Conservation (phyloP, 2,797 vertebrate species). For the Crotalus adamanteus region DNA sequence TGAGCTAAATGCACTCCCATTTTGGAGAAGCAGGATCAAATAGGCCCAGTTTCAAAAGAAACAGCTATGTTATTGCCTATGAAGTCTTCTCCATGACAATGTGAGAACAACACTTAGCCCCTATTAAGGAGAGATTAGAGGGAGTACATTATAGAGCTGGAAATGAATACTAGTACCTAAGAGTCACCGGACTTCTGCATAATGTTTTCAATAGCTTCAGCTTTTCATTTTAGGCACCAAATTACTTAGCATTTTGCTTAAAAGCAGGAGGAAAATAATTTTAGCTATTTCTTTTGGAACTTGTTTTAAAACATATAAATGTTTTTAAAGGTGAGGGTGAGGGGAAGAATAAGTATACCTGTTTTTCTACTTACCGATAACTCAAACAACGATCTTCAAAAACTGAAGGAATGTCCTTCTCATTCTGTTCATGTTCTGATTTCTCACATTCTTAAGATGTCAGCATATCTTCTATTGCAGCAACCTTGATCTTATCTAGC, state of each 20-base stretch:
- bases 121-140: neutral
- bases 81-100: neutral
- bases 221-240: neutral
- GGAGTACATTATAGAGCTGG: neutral
- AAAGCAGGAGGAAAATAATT: conserved; percentile 8
- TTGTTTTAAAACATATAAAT: conserved; percentile 26
- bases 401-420: conserved; percentile 11
- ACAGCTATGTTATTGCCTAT: neutral
- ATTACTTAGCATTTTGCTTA: conserved; percentile 22
- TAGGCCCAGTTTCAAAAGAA: neutral
- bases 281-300: conserved; percentile 33
- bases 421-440: conserved; percentile 28
- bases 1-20: neutral
- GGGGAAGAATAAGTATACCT: neutral
- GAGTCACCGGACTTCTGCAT: neutral
- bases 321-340: neutral
- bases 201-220: neutral
- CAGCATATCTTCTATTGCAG: conserved; percentile 47
- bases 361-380: neutral
- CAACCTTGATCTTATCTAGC: conserved; percentile 61
- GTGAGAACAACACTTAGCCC: neutral
- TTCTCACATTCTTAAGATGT: conserved; percentile 27
- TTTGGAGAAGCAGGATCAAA: neutral
- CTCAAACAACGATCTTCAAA: conserved; percentile 39
- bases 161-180: neutral